These are phyloP conservation scores for Cochlearius cochlearius DNA, from an alignment of 2,113 vertebrate genomes.

Conservation along the genomic window DNA sequence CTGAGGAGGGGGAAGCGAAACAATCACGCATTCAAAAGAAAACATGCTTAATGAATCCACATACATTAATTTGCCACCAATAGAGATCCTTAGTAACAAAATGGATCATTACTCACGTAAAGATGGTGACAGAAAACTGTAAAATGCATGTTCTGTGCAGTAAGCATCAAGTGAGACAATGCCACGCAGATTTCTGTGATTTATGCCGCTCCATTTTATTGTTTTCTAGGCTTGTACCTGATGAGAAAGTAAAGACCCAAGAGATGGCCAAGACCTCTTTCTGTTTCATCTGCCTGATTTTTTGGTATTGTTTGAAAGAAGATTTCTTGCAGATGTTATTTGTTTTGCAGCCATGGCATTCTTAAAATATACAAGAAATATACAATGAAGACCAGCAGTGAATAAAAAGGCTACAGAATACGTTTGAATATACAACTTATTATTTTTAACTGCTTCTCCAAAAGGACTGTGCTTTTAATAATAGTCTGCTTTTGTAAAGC, in stretches of 20 bases:
- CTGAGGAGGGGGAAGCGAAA: background rate
- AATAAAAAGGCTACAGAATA: background rate
- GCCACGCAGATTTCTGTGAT: background rate
- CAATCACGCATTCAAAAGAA: background rate
- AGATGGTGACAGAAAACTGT: background rate
- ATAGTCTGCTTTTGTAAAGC: background rate
- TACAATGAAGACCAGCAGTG: background rate
- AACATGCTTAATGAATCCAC: background rate
- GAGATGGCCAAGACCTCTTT: background rate
- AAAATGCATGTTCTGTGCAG: background rate
- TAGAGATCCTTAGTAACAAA: background rate
- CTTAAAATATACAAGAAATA: background rate
- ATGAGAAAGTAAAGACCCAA: background rate
- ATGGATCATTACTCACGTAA: background rate
- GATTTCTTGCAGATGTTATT: background rate
- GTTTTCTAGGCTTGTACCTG: background rate
- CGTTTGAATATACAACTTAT: background rate
- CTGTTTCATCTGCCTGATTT: background rate
- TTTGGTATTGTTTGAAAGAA: background rate
- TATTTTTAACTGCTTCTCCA: constrained; percentile 23
- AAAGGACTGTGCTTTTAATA: background rate
- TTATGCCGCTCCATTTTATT: background rate
- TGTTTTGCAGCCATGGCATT: background rate
- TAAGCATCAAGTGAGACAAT: background rate
- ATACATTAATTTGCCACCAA: background rate